Evolutionary conservation across 2,888 invertebrate species (phyloP), one percentile per base, ranked within the genome.

Genomic region (Netelia fuscicornis): DNA sequence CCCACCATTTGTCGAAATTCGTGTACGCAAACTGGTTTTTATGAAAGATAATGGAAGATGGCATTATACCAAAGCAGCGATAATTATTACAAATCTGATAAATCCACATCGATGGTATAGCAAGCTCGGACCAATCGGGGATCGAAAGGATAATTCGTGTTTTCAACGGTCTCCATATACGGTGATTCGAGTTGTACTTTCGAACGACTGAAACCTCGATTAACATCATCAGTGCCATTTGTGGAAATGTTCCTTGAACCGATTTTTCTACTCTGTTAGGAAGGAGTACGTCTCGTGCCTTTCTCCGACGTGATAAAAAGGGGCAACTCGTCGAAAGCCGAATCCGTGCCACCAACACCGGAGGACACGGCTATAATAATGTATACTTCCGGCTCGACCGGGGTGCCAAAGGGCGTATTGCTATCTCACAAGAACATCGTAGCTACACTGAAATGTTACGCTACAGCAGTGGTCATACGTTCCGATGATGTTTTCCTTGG

Each of bases 351-450:
- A 6, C 98, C 98, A 1, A 94, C 94, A 6, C 94, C 96, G 6
- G 94, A 96, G 13, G 99, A 99, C 94, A 96, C 97, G 3, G 99
- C 99, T 70, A 98, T 99, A 90, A 97, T 99, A 60, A 99, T 99
- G 99, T 99, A 99, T 95, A 99, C 99, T 1, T 98, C 98, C 89
- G 99, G 99, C 6, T 99, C 99, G 0, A 99, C 99, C 2, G 99
- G 99, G 75, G 96, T 97, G 83, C 99, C 99, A 0, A 99, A 99
- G 94, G 99, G 98, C 90, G 97, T 98, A 13, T 92, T 97, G 23
- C 94, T 98, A 48, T 96, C 97, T 2, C 98, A 98, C 94, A 96
- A 96, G 91, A 98, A 98, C 94, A 96, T 98, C 92, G 95, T 98
- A 88, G 95, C 96, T 54, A 97, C 98, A 30, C 95, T 98, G 91